A percentile compares a stretch with the other conserved stretches of the same genome.
These are phyloP conservation scores for Oreochromis mossambicus DNA, from an alignment of 2,797 vertebrate genomes.

Conservation along the genomic window DNA sequence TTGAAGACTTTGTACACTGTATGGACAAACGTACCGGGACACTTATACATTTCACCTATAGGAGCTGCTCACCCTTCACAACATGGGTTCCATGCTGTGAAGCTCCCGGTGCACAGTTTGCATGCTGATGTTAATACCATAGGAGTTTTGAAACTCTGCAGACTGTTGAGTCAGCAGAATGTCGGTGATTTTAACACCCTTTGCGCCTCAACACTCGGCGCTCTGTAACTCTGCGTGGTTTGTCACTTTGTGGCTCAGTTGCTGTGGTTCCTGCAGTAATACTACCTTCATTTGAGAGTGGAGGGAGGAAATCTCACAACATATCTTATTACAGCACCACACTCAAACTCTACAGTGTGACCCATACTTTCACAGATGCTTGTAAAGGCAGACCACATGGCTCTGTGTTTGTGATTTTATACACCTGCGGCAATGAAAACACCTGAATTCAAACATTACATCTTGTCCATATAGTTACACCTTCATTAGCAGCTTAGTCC, in stretches of 20 bases:
- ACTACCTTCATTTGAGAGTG: neutral
- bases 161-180: neutral
- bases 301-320: neutral
- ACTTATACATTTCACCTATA: neutral
- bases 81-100: neutral
- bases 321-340: neutral
- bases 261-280: neutral
- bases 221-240: neutral
- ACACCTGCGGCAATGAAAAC: neutral
- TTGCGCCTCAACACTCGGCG: neutral
- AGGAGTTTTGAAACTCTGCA: neutral
- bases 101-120: neutral
- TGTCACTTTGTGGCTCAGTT: neutral
- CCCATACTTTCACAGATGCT: neutral
- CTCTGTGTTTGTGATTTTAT: neutral
- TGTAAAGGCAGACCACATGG: accelerated
- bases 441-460: neutral
- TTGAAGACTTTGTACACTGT: neutral
- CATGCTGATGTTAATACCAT: neutral
- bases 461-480: neutral
- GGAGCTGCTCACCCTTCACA: neutral
- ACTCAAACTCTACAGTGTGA: neutral
- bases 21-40: neutral
- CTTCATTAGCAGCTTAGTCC: neutral
- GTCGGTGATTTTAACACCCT: accelerated